Conservation (phyloP, 2,888 invertebrate species). For the Heliconius ismenius region DNA sequence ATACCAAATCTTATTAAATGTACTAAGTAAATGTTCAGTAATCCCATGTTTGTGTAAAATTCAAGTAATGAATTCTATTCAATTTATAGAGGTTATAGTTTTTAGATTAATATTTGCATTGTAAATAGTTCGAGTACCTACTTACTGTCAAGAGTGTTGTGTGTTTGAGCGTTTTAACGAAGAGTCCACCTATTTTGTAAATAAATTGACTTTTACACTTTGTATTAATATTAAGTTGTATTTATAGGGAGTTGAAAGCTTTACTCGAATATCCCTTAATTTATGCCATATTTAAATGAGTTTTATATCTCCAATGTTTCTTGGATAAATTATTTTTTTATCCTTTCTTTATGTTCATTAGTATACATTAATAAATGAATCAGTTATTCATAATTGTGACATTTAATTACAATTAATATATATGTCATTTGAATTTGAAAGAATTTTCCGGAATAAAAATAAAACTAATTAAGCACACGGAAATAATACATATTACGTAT, state of each 20-base stretch:
- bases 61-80: conserved; percentile 23
- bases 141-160: conserved; percentile 59
- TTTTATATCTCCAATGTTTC: conserved; percentile 26
- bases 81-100: conserved; percentile 39
- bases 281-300: conserved; percentile 58
- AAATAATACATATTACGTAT: neutral
- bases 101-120: conserved; percentile 42
- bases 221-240: conserved; percentile 60
- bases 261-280: conserved; percentile 60
- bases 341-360: neutral
- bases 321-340: neutral
- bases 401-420: neutral
- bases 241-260: conserved; percentile 66
- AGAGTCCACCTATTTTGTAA: conserved; percentile 82
- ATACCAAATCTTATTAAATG: conserved; percentile 60
- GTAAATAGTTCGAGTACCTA: conserved; percentile 52
- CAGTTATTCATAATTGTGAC: neutral
- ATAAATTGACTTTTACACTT: conserved; percentile 79
- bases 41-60: conserved; percentile 29
- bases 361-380: neutral
- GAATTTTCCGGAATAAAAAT: neutral
- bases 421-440: neutral
- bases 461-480: neutral
- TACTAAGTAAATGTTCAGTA: conserved; percentile 30
- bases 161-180: conserved; percentile 77